phyloP scores from a whole-genome alignment of 2,888 invertebrate genomes.

The Melanargia galathea region DNA sequence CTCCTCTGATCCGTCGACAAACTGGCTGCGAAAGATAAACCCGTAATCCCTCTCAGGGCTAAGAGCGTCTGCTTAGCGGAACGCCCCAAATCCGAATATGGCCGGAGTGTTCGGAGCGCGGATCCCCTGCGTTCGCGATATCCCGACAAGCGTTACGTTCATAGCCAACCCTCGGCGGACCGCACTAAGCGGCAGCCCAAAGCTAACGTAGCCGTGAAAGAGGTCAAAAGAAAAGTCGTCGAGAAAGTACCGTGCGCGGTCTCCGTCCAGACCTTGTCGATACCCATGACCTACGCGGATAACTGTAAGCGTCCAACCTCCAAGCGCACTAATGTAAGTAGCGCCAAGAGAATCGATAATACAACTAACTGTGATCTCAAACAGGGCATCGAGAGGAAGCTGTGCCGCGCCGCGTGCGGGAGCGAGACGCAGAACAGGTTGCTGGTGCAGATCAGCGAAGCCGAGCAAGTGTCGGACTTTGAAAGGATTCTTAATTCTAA shows the following conservation, averaged over 20 bases:
- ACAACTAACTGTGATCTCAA: constrained; percentile 72
- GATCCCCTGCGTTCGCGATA: constrained; percentile 56
- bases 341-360: constrained; percentile 56
- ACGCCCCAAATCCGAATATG: constrained; percentile 66
- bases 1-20: constrained; percentile 42
- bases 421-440: constrained; percentile 78
- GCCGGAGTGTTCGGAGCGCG: constrained; percentile 62
- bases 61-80: constrained; percentile 68
- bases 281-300: constrained; percentile 74
- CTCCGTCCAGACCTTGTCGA: constrained; percentile 68
- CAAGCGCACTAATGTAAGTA: constrained; percentile 52
- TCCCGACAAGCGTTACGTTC: constrained; percentile 57
- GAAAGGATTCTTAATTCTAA: constrained; percentile 84
- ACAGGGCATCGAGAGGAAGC: constrained; percentile 77
- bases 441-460: constrained; percentile 82
- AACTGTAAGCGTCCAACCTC: constrained; percentile 66
- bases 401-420: constrained; percentile 66
- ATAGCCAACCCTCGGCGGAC: constrained; percentile 45
- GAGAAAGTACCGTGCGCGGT: constrained; percentile 69
- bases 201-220: constrained; percentile 58
- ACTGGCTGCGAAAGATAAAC: constrained; percentile 53
- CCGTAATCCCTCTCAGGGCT: constrained; percentile 62
- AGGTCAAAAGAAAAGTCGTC: constrained; percentile 60
- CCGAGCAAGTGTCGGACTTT: constrained; percentile 83
- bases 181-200: constrained; percentile 47